Evolutionary conservation across 1,140 invertebrate genomes (phyloP), one percentile per base, ranked within the genome.

Genomic region (Solenopsis fugax): DNA sequence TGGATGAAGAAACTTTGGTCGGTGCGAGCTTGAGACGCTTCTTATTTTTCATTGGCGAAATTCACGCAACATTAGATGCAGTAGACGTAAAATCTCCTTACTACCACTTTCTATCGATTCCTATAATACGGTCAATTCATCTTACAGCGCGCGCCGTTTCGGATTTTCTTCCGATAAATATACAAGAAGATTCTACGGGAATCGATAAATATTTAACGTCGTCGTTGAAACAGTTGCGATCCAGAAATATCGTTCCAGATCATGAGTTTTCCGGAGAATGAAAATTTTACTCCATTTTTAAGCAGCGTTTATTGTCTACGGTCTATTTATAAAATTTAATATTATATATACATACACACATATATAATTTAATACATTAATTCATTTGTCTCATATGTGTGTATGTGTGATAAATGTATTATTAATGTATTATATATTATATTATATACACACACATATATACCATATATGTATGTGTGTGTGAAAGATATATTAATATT

Each of bases 141-240:
- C 75, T 80, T 56, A 24, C 45, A 10, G 4, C 50, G n/a, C 48
- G 29, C 18, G 13, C 6, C 7, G 34, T 76, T 76, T 80, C 29
- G 13, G 58, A 60, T 73, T 45, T 54, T 10, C 29, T 37, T 52
- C 54, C 67, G 21, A 89, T 81, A 62, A 88, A 72, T 89, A 71
- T 81, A 84, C 58, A 56, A 84, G 18, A 75, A 86, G 9, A 41
- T 78, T 67, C 21, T 21, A 50, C 0, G 18, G n/a, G 24, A 34
- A 62, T 80, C 69, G 45, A 88, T 89, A 86, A 89, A 89, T 89
- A 86, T 89, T 89, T 89, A 80, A 86, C 29, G 41, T 58, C 41
- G 13, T 1, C 29, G 48, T 4, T 52, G 76, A 52, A 52, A 37
- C 13, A 67, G n/a, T 80, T 45, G 76, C 18, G n/a, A 80, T 37